phyloP scores from a whole-genome alignment of 2,888 invertebrate genomes.

The Coelopa pilipes region DNA sequence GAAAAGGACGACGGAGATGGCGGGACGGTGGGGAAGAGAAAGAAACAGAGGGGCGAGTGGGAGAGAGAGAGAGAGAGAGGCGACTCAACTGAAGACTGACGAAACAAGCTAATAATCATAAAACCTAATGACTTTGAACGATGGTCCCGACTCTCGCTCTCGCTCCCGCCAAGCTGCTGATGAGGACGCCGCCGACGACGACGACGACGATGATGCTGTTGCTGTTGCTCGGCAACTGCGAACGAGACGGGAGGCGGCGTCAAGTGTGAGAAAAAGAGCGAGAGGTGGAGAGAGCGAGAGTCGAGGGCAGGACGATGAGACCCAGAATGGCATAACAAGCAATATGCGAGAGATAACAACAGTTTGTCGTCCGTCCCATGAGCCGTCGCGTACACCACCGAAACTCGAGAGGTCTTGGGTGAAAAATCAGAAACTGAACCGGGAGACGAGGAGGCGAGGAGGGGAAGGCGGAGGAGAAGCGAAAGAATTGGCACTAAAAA shows the following conservation, averaged over 20 bases:
- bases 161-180: conserved; percentile 10
- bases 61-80: too few relatives aligned
- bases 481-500: conserved; percentile 41
- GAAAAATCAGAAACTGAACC: not conserved
- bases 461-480: conserved; percentile 37
- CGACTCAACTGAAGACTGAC: conserved; percentile 28
- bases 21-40: conserved; percentile 30
- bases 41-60: too few relatives aligned
- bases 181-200: conserved; percentile 34
- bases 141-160: conserved; percentile 20
- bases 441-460: conserved; percentile 13
- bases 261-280: conserved; percentile 18
- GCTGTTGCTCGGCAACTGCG: not conserved
- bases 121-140: conserved; percentile 60
- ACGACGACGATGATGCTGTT: conserved; percentile 21
- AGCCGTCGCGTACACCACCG: too few relatives aligned
- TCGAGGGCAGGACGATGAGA: not conserved
- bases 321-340: too few relatives aligned
- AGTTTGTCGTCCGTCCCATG: too few relatives aligned
- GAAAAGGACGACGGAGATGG: conserved; percentile 41
- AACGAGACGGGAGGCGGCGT: not conserved
- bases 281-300: not conserved
- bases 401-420: too few relatives aligned
- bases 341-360: too few relatives aligned
- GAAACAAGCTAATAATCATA: conserved; percentile 64